Base-by-base conservation (phyloP, 2,113 vertebrate species). In the Cyphomyrus plagiostoma region DNA sequence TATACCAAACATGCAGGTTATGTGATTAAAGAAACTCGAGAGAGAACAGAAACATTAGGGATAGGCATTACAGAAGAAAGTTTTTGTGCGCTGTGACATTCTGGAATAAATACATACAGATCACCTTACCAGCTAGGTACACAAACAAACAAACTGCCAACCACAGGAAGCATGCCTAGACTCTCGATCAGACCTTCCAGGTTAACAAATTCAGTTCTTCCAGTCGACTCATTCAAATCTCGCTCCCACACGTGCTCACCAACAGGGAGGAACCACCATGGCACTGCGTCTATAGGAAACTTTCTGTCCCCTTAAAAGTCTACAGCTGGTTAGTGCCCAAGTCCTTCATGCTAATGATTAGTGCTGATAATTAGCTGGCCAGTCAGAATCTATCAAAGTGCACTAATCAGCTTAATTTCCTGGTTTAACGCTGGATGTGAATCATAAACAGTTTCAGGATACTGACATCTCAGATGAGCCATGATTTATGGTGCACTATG, bases 211-310 rank as follows among this genome's bases (percentile, higher is more conserved):
- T 91, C 66, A 89, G 89, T 13, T 86, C 83, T 50, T n/a, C 92
- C 86, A 26, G 84, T 46, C 89, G 87, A 91, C 86, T 35, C 2
- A 85, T 89, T 90, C 90, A 82, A 23, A 89, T 88, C 70, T 89
- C 89, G 86, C 85, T 23, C 70, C 86, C n/a, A 35, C 89, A 87
- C 48, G 88, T 11, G 83, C 90, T 46, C 82, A 89, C 89, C 90
- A 90, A 35, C 74, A 5, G 35, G 88, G 83, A 3, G 58, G 91
- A 89, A n/a, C n/a, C n/a, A 86, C 91, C 48, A 88, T 74, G 86
- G 56, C 93, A 94, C 94, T 93, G 94, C 89, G 93, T 90, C 89
- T 1, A 49, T 90, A 26, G 58, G 58, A 26, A 66, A n/a, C 58
- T n/a, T 66, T 10, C 21, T 58, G 19, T 58, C 53, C 53, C 11